These are phyloP conservation scores for Epinephelus awoara DNA, from an alignment of 2,797 vertebrate genomes.

Conservation along the genomic window DNA sequence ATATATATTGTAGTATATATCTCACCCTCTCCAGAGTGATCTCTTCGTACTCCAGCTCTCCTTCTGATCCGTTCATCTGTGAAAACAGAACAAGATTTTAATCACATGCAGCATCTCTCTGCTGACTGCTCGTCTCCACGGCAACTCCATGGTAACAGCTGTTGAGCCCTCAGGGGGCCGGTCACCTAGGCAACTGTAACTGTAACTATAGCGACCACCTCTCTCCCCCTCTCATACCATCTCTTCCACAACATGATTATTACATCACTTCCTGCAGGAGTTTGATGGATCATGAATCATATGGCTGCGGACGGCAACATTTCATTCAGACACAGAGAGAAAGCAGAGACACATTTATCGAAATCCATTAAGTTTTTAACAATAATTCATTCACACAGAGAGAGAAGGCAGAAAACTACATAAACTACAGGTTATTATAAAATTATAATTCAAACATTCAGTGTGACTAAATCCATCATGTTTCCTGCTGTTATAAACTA, in stretches of 20 bases:
- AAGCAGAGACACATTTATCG: too few species aligned
- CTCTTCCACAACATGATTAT: slow-evolving; percentile 1
- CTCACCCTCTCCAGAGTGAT: slow-evolving; percentile 93
- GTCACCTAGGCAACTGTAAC: slow-evolving; percentile 78
- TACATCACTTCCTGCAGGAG: slow-evolving; percentile 56
- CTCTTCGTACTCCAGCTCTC: slow-evolving; percentile 94
- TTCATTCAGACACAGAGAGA: too few species aligned
- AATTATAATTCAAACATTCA: too few species aligned
- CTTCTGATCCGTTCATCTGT: slow-evolving; percentile 93
- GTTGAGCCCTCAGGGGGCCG: slow-evolving; percentile 67
- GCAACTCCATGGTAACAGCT: slow-evolving; percentile 82
- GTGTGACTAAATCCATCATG: too few species aligned
- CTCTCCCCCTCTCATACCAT: slow-evolving; percentile 20
- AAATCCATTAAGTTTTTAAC: too few species aligned
- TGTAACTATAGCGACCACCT: slow-evolving; percentile 73
- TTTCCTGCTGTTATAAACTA: too few species aligned
- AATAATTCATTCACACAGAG: too few species aligned
- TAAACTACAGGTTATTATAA: too few species aligned
- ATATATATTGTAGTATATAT: slow-evolving; percentile 4
- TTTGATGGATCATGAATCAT: too few species aligned
- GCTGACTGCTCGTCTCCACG: slow-evolving; percentile 66
- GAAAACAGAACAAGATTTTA: slow-evolving; percentile 49
- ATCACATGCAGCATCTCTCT: slow-evolving; percentile 49
- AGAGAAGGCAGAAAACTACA: too few species aligned
- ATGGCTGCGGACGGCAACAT: too few species aligned